phyloP scores from a whole-genome alignment of 2,113 vertebrate genomes.

The Hippocampus guttulatus region DNA sequence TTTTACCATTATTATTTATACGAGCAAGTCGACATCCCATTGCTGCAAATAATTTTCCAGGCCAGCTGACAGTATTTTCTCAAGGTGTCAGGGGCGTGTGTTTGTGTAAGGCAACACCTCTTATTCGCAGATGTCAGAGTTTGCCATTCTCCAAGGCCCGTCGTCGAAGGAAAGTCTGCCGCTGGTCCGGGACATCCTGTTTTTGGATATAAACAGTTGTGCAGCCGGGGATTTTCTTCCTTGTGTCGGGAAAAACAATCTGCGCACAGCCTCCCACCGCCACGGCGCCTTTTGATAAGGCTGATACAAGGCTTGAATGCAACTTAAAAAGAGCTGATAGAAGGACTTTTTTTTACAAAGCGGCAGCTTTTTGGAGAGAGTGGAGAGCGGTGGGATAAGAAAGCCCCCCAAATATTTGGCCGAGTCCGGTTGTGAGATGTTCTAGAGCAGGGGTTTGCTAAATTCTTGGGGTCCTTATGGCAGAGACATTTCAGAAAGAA shows the following conservation, averaged over 20 bases:
- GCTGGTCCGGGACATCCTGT: constrained; percentile 60
- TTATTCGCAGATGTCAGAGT: constrained; percentile 33
- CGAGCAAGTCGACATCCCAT: not conserved
- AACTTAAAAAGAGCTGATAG: constrained; percentile 6
- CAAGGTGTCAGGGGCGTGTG: constrained; percentile 6
- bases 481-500: too few relatives aligned
- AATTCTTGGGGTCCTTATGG: too few relatives aligned
- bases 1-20: too few relatives aligned
- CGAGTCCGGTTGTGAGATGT: too few relatives aligned
- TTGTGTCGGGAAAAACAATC: constrained; percentile 47
- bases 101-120: constrained; percentile 31
- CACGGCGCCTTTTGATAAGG: constrained; percentile 9
- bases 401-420: too few relatives aligned
- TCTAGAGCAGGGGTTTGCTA: too few relatives aligned
- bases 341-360: not conserved
- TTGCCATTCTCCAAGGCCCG: constrained; percentile 46
- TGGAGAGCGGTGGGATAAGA: too few relatives aligned
- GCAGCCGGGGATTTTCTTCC: constrained; percentile 33
- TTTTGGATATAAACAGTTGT: constrained; percentile 59
- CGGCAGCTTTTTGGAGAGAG: too few relatives aligned
- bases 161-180: constrained; percentile 48
- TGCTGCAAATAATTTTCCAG: constrained; percentile 9
- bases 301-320: constrained; percentile 16
- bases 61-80: constrained; percentile 5
- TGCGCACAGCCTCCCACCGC: constrained; percentile 18